phyloP scores from a whole-genome alignment of 2,113 vertebrate species.

The Okapia johnstoni region DNA sequence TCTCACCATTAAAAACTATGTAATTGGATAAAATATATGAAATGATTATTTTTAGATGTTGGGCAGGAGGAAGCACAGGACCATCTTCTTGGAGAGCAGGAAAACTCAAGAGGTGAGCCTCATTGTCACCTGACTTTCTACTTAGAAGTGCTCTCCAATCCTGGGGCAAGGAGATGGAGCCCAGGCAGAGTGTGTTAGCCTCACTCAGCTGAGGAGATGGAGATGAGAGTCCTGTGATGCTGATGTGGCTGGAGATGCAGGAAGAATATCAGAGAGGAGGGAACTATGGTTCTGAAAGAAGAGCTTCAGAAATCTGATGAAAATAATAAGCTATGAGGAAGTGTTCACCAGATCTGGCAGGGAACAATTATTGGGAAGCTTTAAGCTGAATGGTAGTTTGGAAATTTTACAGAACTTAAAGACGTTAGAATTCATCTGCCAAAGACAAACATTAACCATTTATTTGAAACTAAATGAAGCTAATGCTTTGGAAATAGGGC shows the following conservation, averaged over 20 bases:
- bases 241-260: background rate
- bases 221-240: background rate
- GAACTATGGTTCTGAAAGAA: background rate
- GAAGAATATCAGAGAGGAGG: background rate
- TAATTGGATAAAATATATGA: background rate
- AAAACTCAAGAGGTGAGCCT: background rate
- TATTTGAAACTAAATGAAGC: background rate
- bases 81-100: background rate
- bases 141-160: background rate
- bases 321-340: background rate
- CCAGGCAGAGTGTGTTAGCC: background rate
- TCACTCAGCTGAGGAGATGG: background rate
- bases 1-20: background rate
- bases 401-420: background rate
- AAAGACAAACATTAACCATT: background rate
- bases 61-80: background rate
- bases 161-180: background rate
- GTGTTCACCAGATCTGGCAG: background rate
- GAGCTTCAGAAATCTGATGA: background rate
- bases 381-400: background rate
- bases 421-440: background rate
- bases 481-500: no score
- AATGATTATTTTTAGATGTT: background rate
- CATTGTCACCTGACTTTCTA: background rate
- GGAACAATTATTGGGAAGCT: background rate